Conservation (phyloP, 2,888 invertebrate species). For the Zeuzera pyrina region DNA sequence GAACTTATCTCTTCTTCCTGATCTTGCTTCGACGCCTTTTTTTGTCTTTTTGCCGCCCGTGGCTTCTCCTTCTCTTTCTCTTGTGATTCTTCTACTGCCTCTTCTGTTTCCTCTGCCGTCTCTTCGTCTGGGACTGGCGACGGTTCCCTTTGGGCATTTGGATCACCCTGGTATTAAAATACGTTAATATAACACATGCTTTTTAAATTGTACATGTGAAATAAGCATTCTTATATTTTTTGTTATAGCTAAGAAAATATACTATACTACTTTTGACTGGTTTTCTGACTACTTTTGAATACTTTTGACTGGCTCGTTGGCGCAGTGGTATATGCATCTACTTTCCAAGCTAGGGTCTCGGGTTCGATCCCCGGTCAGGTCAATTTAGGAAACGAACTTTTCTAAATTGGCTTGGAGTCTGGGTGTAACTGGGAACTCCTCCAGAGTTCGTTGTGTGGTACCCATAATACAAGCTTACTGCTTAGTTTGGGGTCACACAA, state of each 20-base stretch:
- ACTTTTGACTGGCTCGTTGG: no score
- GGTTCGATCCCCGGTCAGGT: no score
- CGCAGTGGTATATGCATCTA: no score
- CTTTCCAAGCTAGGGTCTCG: no score
- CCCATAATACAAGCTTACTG: no score
- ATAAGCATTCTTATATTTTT: not conserved
- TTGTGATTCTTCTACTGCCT: constrained; percentile 14
- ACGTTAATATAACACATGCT: not conserved
- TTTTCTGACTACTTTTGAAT: no score
- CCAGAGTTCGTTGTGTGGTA: no score
- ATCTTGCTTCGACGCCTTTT: constrained; percentile 36
- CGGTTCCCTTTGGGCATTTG: constrained; percentile 31
- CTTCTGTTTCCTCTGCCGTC: constrained; percentile 24
- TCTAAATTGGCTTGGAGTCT: no score
- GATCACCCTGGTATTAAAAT: constrained; percentile 32
- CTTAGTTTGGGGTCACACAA: no score
- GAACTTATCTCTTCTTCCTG: constrained; percentile 57
- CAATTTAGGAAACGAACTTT: no score
- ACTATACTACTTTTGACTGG: no score
- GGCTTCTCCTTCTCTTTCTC: constrained; percentile 13
- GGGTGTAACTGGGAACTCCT: no score
- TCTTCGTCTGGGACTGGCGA: constrained; percentile 44
- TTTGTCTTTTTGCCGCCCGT: constrained; percentile 33
- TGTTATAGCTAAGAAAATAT: not conserved
- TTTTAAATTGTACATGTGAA: not conserved